These are phyloP conservation scores for Morpho deidamia DNA, from an alignment of 2,888 invertebrate genomes.

Conservation along the genomic window DNA sequence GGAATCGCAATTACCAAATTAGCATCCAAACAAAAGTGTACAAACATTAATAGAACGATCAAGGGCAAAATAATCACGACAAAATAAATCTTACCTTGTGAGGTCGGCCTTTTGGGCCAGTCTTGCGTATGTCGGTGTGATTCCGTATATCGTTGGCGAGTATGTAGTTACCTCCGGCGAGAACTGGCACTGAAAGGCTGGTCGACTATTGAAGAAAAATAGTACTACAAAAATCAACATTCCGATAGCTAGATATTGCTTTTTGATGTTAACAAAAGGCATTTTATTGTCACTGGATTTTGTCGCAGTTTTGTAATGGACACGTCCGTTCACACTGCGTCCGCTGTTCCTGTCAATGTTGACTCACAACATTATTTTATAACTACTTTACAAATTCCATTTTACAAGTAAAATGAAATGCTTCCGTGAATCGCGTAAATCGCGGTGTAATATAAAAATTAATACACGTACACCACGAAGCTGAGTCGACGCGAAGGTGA, in stretches of 20 bases:
- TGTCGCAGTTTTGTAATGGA: conserved; percentile 11
- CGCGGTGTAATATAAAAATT: conserved; percentile 1
- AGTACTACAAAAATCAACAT: conserved; percentile 66
- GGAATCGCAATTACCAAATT: conserved; percentile 13
- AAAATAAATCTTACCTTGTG: conserved; percentile 79
- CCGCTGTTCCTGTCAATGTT: conserved; percentile 5
- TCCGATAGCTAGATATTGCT: conserved; percentile 67
- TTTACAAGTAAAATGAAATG: not conserved
- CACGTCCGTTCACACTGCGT: conserved; percentile 17
- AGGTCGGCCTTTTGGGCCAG: conserved; percentile 96
- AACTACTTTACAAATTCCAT: conserved; percentile 15
- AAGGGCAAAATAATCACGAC: conserved; percentile 59
- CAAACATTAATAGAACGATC: conserved; percentile 30
- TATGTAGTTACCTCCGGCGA: conserved; percentile 51
- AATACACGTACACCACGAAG: not conserved
- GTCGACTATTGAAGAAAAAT: conserved; percentile 65
- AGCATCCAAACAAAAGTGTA: conserved; percentile 15
- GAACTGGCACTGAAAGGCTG: conserved; percentile 67
- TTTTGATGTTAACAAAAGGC: conserved; percentile 68
- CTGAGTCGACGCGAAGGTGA: conserved; percentile 8
- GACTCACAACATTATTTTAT: conserved; percentile 19
- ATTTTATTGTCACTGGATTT: conserved; percentile 44
- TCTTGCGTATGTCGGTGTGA: conserved; percentile 94
- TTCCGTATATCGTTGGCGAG: conserved; percentile 88
- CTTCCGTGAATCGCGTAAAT: not conserved